Conservation (phyloP, 2,113 vertebrate species). For the Sarotherodon lohbergeri region DNA sequence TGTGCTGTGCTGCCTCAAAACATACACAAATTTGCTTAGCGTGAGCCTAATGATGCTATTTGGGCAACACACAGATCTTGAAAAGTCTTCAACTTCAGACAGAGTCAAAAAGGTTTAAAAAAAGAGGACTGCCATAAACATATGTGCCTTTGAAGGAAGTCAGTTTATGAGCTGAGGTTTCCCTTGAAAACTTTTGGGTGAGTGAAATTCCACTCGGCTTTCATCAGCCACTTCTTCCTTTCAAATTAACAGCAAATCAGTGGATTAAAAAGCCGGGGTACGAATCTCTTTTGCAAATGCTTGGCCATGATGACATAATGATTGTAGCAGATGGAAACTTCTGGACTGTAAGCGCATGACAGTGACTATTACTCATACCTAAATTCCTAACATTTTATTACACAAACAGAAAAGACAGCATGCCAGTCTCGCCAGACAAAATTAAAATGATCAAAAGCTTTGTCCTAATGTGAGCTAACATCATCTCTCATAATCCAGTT, state of each 20-base stretch:
- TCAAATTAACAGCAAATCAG: neutral
- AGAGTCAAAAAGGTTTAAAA: neutral
- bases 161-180: slow-evolving; percentile 41
- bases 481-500: slow-evolving; percentile 21
- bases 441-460: slow-evolving; percentile 35
- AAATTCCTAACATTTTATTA: slow-evolving; percentile 62
- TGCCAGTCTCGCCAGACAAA: slow-evolving; percentile 18
- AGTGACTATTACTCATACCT: neutral
- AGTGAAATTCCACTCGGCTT: neutral
- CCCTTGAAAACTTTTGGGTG: slow-evolving; percentile 4
- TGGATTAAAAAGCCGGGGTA: neutral
- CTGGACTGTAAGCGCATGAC: slow-evolving; percentile 23
- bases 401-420: slow-evolving; percentile 42
- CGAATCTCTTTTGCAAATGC: neutral
- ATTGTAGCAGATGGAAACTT: slow-evolving; percentile 59
- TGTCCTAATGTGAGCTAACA: neutral
- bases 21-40: neutral
- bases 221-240: neutral
- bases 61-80: neutral
- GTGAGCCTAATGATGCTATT: neutral
- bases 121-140: slow-evolving; percentile 21
- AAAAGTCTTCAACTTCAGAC: slow-evolving; percentile 24
- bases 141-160: slow-evolving; percentile 37
- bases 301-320: slow-evolving; percentile 38
- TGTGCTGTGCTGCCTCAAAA: neutral